Evolutionary conservation across 1,140 invertebrate species (phyloP), one percentile per base, ranked within the genome.

Genomic region (Phenacoccus solenopsis): DNA sequence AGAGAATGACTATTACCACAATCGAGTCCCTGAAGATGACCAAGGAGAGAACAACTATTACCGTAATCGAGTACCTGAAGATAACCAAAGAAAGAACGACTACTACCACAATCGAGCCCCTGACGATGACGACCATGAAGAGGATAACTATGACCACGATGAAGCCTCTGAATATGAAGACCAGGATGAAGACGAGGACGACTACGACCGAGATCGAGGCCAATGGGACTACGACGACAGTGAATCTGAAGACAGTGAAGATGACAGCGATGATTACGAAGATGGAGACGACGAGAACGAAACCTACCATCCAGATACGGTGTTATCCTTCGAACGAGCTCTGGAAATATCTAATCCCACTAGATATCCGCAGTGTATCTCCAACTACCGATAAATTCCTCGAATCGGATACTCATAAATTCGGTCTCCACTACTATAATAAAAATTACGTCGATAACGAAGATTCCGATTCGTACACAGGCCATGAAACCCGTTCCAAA

Each of bases 141-240:
- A n/a, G n/a, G n/a, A n/a, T n/a, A n/a, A 38, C 32, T 9, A 27
- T 16, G 10, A 24, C 10, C 59, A n/a, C n/a, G n/a, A n/a, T n/a
- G 32, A 9, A 38, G 32, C 32, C n/a, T 9, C n/a, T 38, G 32
- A 38, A n/a, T 9, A 38, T n/a, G n/a, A 38, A 38, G 32, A 38
- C 32, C n/a, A 9, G 32, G 32, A 38, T 38, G 3, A 64, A 64
- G 2, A 20, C 9, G 71, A 30, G 57, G 2, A 16, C 49, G 10
- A 71, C 56, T 35, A 56, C 70, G 49, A 68, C 30, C 21, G 49
- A 57, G 20, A 56, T 28, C 10, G 35, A 71, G 20, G 30, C 7
- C 9, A 9, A 1, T 12, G 0, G 0, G 0, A 21, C 3, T 1
- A 16, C n/a, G 10, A 24, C 28, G 21, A 69, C 28, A 35, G 57